Evolutionary conservation across 2,888 invertebrate genomes (phyloP).

Genomic region (Drosophila recens): DNA sequence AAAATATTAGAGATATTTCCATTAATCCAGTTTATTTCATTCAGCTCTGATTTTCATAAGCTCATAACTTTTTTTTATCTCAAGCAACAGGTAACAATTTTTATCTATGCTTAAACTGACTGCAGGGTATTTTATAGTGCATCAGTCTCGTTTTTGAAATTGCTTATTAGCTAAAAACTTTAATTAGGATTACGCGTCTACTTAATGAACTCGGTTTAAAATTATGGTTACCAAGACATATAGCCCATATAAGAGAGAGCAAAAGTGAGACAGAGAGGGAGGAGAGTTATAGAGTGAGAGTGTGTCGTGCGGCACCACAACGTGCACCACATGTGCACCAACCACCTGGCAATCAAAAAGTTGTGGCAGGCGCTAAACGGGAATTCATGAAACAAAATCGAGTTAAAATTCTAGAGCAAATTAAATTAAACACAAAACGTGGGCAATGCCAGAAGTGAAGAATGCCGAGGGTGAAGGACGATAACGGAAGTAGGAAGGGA

Average conservation of each 20-base stretch:
- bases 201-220: constrained; percentile 26
- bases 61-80: too few relatives aligned
- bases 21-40: too few relatives aligned
- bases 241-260: not conserved
- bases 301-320: too few relatives aligned
- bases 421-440: constrained; percentile 71
- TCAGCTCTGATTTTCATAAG: too few relatives aligned
- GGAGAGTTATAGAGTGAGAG: not conserved
- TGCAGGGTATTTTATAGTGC: not conserved
- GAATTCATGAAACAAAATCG: constrained; percentile 52
- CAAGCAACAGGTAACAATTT: not conserved
- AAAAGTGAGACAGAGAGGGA: not conserved
- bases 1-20: too few relatives aligned
- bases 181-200: constrained; percentile 32
- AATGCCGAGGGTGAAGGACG: not conserved
- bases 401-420: constrained; percentile 65
- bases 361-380: constrained; percentile 60
- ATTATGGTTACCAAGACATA: constrained; percentile 22
- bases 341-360: constrained; percentile 71
- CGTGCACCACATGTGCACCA: constrained; percentile 20
- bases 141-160: not conserved
- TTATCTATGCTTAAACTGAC: too few relatives aligned
- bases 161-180: constrained; percentile 9
- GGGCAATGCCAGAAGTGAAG: constrained; percentile 12
- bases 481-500: not conserved